Conservation (phyloP, 2,797 vertebrate genomes). For the Corythornis leucogaster region DNA sequence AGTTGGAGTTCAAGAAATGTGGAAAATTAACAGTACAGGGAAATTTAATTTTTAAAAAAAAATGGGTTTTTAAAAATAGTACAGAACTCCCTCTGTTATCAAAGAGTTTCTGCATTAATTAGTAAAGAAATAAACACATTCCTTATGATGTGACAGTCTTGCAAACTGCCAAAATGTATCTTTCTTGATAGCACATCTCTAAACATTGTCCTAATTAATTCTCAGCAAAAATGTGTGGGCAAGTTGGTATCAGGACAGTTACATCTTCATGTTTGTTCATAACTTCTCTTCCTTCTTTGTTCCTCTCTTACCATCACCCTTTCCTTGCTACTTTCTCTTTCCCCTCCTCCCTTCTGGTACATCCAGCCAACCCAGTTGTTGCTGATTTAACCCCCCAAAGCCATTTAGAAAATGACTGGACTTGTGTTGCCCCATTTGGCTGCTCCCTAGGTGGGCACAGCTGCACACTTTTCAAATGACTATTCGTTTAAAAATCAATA, state of each 20-base stretch:
- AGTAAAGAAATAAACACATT: not conserved
- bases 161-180: not conserved
- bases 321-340: not conserved
- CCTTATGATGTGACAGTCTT: not conserved
- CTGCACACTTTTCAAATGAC: not conserved
- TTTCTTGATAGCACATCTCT: not conserved
- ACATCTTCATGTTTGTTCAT: not conserved
- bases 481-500: not conserved
- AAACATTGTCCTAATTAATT: not conserved
- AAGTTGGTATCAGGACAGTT: not conserved
- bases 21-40: not conserved
- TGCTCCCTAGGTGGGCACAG: not conserved
- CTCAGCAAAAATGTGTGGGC: not conserved
- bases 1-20: not conserved
- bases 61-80: not conserved
- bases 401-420: not conserved
- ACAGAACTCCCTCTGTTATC: not conserved
- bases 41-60: not conserved
- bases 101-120: not conserved
- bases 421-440: not conserved
- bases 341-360: not conserved
- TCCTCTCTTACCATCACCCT: not conserved
- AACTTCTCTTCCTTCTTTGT: not conserved
- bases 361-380: not conserved
- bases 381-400: not conserved